Base-by-base conservation (phyloP, 2,888 invertebrate genomes). In the Sarcophaga caerulescens region DNA sequence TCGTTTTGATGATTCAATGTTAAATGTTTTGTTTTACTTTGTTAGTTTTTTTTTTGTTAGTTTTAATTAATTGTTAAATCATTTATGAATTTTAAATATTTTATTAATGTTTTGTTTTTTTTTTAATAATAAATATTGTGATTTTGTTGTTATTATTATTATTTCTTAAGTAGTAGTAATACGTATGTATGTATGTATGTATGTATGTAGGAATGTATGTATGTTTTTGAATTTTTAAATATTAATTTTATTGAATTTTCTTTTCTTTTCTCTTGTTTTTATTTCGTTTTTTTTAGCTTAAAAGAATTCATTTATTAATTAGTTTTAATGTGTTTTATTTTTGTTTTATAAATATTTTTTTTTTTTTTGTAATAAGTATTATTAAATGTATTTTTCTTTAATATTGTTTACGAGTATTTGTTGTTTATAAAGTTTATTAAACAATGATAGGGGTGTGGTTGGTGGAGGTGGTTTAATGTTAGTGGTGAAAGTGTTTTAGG, bases 161-260 rank as follows among this genome's bases (percentile, higher is more conserved):
- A 17, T 44, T 85, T 69, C 81, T 84, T 86, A 86, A 70, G 65
- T 85, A 82, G 63, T 87, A 87, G 87, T 85, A 87, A 87, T 85
- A 84, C 85, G 80, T 87, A 84, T 80, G 74, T 79, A 62, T 73
- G 23, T 66, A 35, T 35, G 35, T 35, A 8, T 35, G 35, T 35
- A 8, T 35, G 35, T 8, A 35, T 35, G 35, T 35, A 35, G 35
- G 35, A 35, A 35, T 35, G 35, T 10, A 35, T 35, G 35, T 10
- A 10, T 35, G 10, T 3, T 35, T 35, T 35, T 35, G 35, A 2
- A 35, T 35, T 35, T 35, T 35, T 35, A 35, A 35, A 35, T 8
- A 35, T 35, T 35, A 35, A 10, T 35, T 25, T 35, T 35, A 35
- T 35, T 35, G 1, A 35, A 35, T 6, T 10, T 25, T 23, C n/a